Percentiles rank a stretch among this genome's conserved stretches.
phyloP scores from a whole-genome alignment of 2,888 invertebrate genomes.

The Brachycybe producta region DNA sequence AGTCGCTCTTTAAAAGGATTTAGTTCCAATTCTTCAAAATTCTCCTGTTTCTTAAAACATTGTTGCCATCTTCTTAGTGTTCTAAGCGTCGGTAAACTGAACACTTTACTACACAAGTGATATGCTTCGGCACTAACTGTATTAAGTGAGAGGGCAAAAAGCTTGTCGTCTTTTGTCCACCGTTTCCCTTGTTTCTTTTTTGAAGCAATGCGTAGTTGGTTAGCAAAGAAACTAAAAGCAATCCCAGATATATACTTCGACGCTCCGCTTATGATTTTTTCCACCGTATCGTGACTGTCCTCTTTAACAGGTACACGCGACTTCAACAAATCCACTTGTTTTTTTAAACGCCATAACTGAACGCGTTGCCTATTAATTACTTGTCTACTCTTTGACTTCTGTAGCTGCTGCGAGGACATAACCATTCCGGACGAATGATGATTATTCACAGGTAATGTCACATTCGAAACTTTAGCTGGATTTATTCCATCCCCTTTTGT shows the following conservation, averaged over 20 bases:
- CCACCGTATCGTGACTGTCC: neutral
- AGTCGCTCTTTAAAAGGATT: conserved; percentile 3
- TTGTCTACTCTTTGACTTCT: neutral
- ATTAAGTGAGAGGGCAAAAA: conserved; percentile 6
- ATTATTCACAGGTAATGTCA: too few relatives aligned
- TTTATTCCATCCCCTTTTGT: too few relatives aligned
- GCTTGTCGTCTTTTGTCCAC: conserved; percentile 11
- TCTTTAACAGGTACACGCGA: neutral
- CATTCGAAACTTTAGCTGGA: too few relatives aligned
- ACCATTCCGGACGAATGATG: too few relatives aligned
- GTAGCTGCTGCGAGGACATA: conserved; percentile 5
- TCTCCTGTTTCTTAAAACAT: neutral
- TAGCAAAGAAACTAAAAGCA: conserved; percentile 6
- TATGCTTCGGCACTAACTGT: conserved; percentile 5
- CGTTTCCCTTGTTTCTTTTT: conserved; percentile 5
- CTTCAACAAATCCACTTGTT: conserved; percentile 4
- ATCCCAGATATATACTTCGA: conserved; percentile 12
- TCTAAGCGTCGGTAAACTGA: conserved; percentile 7
- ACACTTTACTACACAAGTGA: conserved; percentile 13
- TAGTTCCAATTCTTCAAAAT: neutral
- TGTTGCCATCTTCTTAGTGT: conserved; percentile 8
- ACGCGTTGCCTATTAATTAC: conserved; percentile 1
- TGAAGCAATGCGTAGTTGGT: conserved; percentile 1
- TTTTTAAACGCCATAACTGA: neutral
- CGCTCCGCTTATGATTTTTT: neutral